phyloP scores from a whole-genome alignment of 2,888 invertebrate genomes.

The Lissonota sp. region DNA sequence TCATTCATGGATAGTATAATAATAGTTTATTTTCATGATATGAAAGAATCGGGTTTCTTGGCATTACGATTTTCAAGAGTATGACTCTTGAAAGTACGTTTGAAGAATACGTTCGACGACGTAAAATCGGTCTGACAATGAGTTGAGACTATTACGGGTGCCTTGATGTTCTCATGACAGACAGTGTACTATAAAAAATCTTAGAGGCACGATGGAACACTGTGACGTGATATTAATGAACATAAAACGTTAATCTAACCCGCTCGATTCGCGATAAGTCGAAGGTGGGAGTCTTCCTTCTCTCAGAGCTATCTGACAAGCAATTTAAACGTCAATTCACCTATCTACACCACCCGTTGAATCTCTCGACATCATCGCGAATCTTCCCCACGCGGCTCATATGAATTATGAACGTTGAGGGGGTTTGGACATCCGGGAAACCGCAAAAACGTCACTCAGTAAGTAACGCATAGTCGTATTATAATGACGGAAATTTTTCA shows the following conservation, averaged over 20 bases:
- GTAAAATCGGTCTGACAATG: too few relatives aligned
- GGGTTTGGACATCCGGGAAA: not conserved
- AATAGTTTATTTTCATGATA: too few relatives aligned
- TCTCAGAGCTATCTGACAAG: not conserved
- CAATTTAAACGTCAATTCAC: conserved; percentile 41
- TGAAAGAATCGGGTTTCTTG: too few relatives aligned
- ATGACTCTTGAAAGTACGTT: too few relatives aligned
- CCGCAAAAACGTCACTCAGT: conserved; percentile 15
- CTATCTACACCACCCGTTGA: conserved; percentile 17
- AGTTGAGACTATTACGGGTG: too few relatives aligned
- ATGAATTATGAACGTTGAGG: not conserved
- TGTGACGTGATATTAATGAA: not conserved
- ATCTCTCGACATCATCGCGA: conserved; percentile 1
- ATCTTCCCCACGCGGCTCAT: not conserved
- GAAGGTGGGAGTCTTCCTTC: not conserved
- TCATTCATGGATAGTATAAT: too few relatives aligned
- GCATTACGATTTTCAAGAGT: too few relatives aligned
- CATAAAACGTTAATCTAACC: not conserved
- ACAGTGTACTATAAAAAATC: not conserved
- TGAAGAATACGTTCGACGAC: too few relatives aligned
- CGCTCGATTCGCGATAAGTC: not conserved
- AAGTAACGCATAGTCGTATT: conserved; percentile 2
- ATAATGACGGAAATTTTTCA: conserved; percentile 42
- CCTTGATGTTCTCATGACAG: too few relatives aligned
- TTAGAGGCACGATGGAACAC: not conserved